A percentile compares a stretch with the other conserved stretches of the same genome.
These are phyloP conservation scores for Entomobrya multifasciata DNA, from an alignment of 2,888 invertebrate genomes.

Conservation along the genomic window DNA sequence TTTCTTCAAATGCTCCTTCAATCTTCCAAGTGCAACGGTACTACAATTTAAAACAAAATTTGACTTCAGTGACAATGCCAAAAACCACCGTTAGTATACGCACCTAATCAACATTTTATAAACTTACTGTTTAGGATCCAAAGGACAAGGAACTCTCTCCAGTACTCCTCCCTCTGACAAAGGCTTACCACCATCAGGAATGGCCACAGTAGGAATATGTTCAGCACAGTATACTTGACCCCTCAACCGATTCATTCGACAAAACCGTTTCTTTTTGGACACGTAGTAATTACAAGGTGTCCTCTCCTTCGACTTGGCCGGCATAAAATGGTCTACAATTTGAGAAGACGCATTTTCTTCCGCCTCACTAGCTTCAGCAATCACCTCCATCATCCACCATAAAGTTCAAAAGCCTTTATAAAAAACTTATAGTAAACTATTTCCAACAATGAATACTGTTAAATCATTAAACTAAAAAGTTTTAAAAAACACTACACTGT, in stretches of 20 bases:
- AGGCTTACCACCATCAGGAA: too few relatives aligned
- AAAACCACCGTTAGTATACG: too few relatives aligned
- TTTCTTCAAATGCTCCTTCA: slow-evolving; percentile 81
- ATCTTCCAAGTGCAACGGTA: slow-evolving; percentile 81
- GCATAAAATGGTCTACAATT: too few relatives aligned
- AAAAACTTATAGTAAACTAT: too few relatives aligned
- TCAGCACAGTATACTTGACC: slow-evolving; percentile 54
- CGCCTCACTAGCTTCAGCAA: too few relatives aligned
- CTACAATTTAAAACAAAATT: slow-evolving; percentile 79
- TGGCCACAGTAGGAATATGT: slow-evolving; percentile 40
- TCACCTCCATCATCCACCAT: too few relatives aligned
- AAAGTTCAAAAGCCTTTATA: too few relatives aligned
- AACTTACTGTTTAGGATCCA: slow-evolving; percentile 73
- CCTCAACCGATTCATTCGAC: slow-evolving; percentile 34
- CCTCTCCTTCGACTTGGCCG: too few relatives aligned
- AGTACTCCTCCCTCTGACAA: not conserved
- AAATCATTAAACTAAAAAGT: too few relatives aligned
- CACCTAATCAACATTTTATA: too few relatives aligned
- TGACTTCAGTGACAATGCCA: not conserved
- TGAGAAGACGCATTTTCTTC: not conserved
- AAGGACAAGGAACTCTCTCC: slow-evolving; percentile 64
- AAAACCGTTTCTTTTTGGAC: slow-evolving; percentile 32
- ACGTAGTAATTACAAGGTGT: slow-evolving; percentile 43
- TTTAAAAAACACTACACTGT: not conserved
- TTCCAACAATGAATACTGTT: too few relatives aligned